These are phyloP conservation scores for Phylloscopus whistleri DNA, from an alignment of 2,113 vertebrate genomes.

Conservation along the genomic window DNA sequence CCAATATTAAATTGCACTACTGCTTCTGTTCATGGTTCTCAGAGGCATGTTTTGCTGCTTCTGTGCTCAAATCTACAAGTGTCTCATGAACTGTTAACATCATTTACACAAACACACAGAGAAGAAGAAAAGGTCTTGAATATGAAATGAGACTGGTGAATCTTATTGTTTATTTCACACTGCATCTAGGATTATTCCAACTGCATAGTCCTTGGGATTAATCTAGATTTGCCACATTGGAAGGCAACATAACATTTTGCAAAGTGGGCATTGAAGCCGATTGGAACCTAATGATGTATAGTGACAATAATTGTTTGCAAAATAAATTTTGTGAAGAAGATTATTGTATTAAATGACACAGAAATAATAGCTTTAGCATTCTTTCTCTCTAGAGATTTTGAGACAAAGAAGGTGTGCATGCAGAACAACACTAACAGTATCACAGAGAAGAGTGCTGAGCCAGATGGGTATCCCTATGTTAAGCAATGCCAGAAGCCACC, in stretches of 20 bases:
- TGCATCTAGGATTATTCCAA: background rate
- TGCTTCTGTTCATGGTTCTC: background rate
- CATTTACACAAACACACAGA: background rate
- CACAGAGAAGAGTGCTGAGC: background rate
- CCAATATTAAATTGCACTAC: background rate
- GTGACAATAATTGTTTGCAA: conserved; percentile 14
- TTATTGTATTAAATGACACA: background rate
- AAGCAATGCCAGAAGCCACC: background rate
- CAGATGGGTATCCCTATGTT: background rate
- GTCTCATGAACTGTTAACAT: background rate
- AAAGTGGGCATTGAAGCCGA: background rate
- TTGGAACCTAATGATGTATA: background rate
- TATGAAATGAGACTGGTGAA: background rate
- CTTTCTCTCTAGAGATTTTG: background rate
- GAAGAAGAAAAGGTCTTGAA: background rate
- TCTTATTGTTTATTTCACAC: background rate
- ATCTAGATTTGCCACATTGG: background rate
- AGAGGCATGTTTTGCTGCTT: background rate
- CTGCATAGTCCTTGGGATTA: background rate
- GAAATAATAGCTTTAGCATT: background rate
- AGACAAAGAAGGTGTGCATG: conserved; percentile 5
- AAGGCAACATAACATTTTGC: background rate
- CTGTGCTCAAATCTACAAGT: background rate
- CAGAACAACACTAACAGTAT: background rate
- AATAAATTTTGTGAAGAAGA: background rate